Evolutionary conservation across 1,140 invertebrate species (phyloP).

Genomic region (Protaetia brevitarsis): DNA sequence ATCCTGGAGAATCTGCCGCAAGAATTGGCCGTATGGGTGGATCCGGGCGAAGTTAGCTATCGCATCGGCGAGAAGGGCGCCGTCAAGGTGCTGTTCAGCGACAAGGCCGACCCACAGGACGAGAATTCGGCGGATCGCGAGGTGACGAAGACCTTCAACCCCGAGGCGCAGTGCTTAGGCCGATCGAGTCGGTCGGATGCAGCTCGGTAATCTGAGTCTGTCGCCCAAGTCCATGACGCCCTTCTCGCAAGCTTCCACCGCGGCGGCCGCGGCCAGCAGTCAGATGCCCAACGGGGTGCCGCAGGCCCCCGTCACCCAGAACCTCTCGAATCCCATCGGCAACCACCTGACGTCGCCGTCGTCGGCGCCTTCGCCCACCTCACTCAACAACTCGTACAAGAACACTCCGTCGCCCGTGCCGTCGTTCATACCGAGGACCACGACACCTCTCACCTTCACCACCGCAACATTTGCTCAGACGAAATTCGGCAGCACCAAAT

Average conservation of each 20-base stretch:
- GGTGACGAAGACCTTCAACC: constrained; percentile 90
- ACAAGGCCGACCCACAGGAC: constrained; percentile 60
- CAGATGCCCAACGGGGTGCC: constrained; percentile 30
- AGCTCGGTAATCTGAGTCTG: constrained; percentile 63
- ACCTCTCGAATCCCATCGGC: constrained; percentile 37
- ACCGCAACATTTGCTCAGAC: constrained; percentile 97
- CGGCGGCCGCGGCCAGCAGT: constrained; percentile 31
- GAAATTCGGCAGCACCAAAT: constrained; percentile 97
- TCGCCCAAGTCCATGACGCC: constrained; percentile 62
- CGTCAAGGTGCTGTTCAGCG: constrained; percentile 82
- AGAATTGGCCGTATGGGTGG: constrained; percentile 94
- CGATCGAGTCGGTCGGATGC: constrained; percentile 77
- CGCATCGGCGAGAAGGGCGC: constrained; percentile 91
- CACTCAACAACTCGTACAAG: constrained; percentile 54
- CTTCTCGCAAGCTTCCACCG: constrained; percentile 47
- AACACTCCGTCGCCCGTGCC: constrained; percentile 66
- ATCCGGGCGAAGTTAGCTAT: constrained; percentile 95
- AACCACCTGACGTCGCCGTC: constrained; percentile 50
- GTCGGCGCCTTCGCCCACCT: constrained; percentile 62
- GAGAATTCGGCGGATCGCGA: constrained; percentile 70
- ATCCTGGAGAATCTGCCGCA: constrained; percentile 90
- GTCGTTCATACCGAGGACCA: constrained; percentile 69
- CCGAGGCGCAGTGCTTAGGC: constrained; percentile 94
- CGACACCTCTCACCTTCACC: constrained; percentile 85
- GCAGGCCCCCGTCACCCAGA: constrained; percentile 29